A percentile compares a stretch with the other conserved stretches of the same genome.
Conservation (phyloP, 2,888 invertebrate species). For the Caenorhabditis plicata region DNA sequence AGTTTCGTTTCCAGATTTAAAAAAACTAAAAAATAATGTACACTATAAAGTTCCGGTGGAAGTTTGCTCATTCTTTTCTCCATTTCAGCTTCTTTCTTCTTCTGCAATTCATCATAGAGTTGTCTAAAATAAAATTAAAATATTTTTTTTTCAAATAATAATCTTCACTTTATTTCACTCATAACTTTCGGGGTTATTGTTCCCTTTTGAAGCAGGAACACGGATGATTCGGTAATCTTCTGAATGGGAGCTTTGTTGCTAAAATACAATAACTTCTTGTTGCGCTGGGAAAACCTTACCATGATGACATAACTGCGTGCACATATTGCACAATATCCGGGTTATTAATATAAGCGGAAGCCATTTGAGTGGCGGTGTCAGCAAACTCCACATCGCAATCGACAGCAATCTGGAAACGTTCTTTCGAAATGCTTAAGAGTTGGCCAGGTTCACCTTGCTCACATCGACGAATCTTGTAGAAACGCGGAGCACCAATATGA, state of each 20-base stretch:
- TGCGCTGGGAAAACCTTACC: no score
- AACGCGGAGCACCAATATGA: no score
- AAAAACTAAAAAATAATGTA: neutral
- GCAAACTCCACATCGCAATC: constrained; percentile 43
- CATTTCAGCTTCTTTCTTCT: constrained; percentile 15
- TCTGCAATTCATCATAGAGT: constrained; percentile 20
- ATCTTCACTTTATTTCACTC: constrained; percentile 10
- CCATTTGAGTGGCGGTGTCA: constrained; percentile 25
- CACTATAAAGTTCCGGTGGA: constrained; percentile 31
- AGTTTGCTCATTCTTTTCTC: constrained; percentile 17
- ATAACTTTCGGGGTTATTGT: constrained; percentile 23
- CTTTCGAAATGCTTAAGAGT: no score
- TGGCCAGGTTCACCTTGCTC: no score
- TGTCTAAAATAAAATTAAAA: constrained; percentile 6
- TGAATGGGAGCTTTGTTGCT: constrained; percentile 45
- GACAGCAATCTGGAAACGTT: constrained; percentile 13
- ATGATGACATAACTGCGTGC: constrained; percentile 40
- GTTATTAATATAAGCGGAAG: constrained; percentile 28
- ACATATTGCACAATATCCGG: constrained; percentile 28
- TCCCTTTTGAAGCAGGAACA: constrained; percentile 23
- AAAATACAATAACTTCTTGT: no score
- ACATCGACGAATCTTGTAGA: no score
- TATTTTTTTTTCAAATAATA: neutral
- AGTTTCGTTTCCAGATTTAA: neutral
- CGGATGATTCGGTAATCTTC: constrained; percentile 33